Evolutionary conservation across 2,797 vertebrate species (phyloP).

Genomic region (Tragelaphus eurycerus): DNA sequence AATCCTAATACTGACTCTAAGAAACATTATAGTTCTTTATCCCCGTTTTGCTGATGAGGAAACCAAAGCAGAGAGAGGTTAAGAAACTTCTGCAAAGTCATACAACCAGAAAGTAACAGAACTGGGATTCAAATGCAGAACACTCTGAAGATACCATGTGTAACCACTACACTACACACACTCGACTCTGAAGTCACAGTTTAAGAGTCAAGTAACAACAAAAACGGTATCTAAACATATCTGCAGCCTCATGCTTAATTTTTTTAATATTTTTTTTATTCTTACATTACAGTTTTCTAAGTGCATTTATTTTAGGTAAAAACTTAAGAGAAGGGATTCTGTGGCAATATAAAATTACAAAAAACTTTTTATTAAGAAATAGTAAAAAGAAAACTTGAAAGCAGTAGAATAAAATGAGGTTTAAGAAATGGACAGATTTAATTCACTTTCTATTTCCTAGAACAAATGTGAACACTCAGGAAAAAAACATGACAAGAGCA

Average conservation of each 20-base stretch:
- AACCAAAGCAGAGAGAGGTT: slow-evolving; percentile 26
- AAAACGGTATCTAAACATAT: not conserved
- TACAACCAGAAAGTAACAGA: not conserved
- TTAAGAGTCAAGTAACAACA: not conserved
- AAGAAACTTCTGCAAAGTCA: slow-evolving; percentile 3
- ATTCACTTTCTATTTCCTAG: slow-evolving; percentile 34
- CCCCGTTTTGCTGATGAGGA: not conserved
- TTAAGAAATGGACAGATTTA: slow-evolving; percentile 19
- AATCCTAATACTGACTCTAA: not conserved
- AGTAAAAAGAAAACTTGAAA: slow-evolving; percentile 25
- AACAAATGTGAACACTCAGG: not conserved
- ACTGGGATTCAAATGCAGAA: not conserved
- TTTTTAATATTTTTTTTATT: not conserved
- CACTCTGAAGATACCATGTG: not conserved
- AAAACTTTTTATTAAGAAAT: slow-evolving; percentile 8
- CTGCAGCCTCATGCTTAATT: not conserved
- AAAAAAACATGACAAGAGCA: not conserved
- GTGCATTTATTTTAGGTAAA: slow-evolving; percentile 38
- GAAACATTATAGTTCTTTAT: not conserved
- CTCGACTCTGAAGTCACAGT: not conserved
- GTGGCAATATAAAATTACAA: not conserved
- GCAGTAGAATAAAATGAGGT: not conserved
- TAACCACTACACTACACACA: not conserved
- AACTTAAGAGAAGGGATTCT: not conserved
- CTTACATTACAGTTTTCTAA: slow-evolving; percentile 26